Conservation (phyloP, 1,140 invertebrate species). For the Oppia nitens region DNA sequence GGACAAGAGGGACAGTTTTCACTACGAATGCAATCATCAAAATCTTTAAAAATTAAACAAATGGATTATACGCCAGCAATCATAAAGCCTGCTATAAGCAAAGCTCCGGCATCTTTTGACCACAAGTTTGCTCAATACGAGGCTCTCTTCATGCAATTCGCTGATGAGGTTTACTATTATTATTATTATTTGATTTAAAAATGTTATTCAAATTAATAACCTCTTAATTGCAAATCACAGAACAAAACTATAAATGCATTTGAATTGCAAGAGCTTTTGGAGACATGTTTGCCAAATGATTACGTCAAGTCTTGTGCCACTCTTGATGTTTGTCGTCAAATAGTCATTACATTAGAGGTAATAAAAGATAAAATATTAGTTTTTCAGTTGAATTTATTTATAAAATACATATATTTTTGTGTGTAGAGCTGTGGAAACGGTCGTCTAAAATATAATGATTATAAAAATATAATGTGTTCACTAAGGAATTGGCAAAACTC, state of each 20-base stretch:
- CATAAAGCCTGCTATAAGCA: conserved; percentile 51
- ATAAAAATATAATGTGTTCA: conserved; percentile 80
- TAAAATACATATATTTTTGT: conserved; percentile 16
- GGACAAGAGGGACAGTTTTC: conserved; percentile 69
- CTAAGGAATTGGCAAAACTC: conserved; percentile 76
- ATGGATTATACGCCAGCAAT: conserved; percentile 54
- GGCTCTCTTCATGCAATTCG: conserved; percentile 69
- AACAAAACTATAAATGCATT: conserved; percentile 70
- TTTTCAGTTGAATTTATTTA: neutral
- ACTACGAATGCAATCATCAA: conserved; percentile 57
- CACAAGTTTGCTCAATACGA: conserved; percentile 42
- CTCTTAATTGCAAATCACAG: conserved; percentile 27
- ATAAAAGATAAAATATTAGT: neutral
- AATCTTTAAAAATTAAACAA: conserved; percentile 61
- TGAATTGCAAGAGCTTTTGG: conserved; percentile 72
- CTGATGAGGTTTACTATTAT: conserved; percentile 39
- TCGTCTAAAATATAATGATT: conserved; percentile 62
- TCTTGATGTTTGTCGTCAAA: conserved; percentile 74
- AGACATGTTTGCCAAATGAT: conserved; percentile 79
- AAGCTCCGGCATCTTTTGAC: conserved; percentile 30
- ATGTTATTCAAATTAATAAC: neutral
- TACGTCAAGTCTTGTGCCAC: conserved; percentile 86
- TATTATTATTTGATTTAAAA: neutral
- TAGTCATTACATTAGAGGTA: conserved; percentile 72
- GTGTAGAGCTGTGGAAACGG: conserved; percentile 37